A percentile compares a stretch with the other conserved stretches of the same genome.
phyloP scores from a whole-genome alignment of 2,888 invertebrate species.

The Nowickia ferox region DNA sequence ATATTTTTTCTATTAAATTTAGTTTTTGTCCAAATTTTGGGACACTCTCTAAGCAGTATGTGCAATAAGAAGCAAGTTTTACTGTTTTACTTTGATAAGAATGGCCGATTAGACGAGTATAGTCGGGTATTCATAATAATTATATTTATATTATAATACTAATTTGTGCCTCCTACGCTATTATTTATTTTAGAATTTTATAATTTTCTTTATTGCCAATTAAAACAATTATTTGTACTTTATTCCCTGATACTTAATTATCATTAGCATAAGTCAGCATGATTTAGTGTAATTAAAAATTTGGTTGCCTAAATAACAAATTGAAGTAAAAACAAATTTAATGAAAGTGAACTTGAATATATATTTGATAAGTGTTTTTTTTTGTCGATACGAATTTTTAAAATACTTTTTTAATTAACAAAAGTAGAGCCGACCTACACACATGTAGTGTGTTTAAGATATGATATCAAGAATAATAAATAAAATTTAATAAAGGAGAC shows the following conservation, averaged over 20 bases:
- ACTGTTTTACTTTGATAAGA: neutral
- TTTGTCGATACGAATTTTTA: slow-evolving; percentile 38
- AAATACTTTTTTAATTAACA: slow-evolving; percentile 44
- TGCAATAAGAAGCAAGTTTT: neutral
- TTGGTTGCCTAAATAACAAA: slow-evolving; percentile 21
- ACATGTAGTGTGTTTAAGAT: slow-evolving; percentile 6
- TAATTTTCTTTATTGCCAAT: slow-evolving; percentile 34
- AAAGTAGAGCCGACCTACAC: neutral
- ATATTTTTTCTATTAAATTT: too few relatives aligned
- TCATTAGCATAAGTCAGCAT: slow-evolving; percentile 16
- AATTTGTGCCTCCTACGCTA: neutral
- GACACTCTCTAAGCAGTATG: neutral
- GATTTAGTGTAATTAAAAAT: slow-evolving; percentile 22
- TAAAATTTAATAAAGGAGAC: neutral
- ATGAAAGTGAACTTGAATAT: slow-evolving; percentile 64
- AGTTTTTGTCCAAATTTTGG: neutral
- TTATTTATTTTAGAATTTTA: slow-evolving; percentile 29
- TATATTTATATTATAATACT: neutral
- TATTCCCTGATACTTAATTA: slow-evolving; percentile 22
- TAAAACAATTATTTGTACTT: slow-evolving; percentile 34
- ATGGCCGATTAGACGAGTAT: neutral
- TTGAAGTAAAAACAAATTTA: slow-evolving; percentile 8
- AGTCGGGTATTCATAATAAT: neutral
- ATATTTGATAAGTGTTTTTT: neutral
- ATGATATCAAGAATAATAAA: slow-evolving; percentile 7